A percentile compares a stretch with the other conserved stretches of the same genome.
phyloP scores from a whole-genome alignment of 2,797 vertebrate species.

The Arnoldichthys spilopterus region DNA sequence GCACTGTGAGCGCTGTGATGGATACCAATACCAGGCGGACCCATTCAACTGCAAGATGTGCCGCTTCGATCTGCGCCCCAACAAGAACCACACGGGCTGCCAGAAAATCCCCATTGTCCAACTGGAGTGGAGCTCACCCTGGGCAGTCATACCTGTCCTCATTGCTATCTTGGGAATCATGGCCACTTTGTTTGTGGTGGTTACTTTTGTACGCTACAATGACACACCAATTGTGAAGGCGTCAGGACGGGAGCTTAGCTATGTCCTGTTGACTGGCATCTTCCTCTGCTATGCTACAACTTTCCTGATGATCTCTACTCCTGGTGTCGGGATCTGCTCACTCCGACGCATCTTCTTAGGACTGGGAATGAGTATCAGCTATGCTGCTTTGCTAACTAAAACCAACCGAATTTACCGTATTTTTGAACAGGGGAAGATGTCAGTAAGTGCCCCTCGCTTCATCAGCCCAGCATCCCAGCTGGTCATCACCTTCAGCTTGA shows the following conservation, averaged over 20 bases:
- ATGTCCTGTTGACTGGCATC: slow-evolving; percentile 95
- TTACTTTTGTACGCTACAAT: slow-evolving; percentile 95
- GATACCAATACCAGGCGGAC: slow-evolving; percentile 96
- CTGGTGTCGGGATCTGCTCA: slow-evolving; percentile 90
- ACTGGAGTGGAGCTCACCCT: slow-evolving; percentile 96
- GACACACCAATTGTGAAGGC: slow-evolving; percentile 98
- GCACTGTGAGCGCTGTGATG: slow-evolving; percentile 96
- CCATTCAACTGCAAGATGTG: slow-evolving; percentile 95
- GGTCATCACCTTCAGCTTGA: slow-evolving; percentile 95
- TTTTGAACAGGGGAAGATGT: slow-evolving; percentile 96
- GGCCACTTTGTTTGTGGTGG: slow-evolving; percentile 92
- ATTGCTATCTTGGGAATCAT: slow-evolving; percentile 92
- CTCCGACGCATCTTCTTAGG: slow-evolving; percentile 93
- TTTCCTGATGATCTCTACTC: slow-evolving; percentile 96
- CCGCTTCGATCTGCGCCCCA: slow-evolving; percentile 91
- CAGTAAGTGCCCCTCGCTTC: slow-evolving; percentile 90
- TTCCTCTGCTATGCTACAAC: slow-evolving; percentile 97
- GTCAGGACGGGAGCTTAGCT: slow-evolving; percentile 95
- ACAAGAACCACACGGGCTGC: slow-evolving; percentile 93
- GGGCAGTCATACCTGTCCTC: slow-evolving; percentile 94
- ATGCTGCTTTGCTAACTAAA: slow-evolving; percentile 96
- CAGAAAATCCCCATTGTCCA: slow-evolving; percentile 93
- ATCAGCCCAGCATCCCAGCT: slow-evolving; percentile 97
- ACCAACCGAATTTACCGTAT: slow-evolving; percentile 99
- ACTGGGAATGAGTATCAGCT: slow-evolving; percentile 98